Percentiles rank a stretch among this genome's conserved stretches.
Conservation (phyloP, 2,888 invertebrate species). For the Ditula angustiorana region DNA sequence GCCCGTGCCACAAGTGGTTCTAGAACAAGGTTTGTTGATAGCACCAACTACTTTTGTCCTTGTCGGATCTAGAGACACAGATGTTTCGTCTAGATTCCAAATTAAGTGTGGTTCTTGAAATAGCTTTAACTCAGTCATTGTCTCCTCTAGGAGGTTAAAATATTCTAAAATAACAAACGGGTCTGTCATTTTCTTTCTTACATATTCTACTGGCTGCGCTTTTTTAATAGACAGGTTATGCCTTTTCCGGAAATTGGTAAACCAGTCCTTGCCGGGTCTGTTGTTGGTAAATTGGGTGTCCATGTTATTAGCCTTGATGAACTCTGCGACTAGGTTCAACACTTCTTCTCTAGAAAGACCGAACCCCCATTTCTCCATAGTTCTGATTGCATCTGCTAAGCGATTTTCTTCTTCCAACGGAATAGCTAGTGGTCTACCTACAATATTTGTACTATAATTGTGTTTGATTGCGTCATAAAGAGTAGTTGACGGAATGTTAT, state of each 20-base stretch:
- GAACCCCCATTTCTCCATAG: slow-evolving; percentile 16
- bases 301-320: neutral
- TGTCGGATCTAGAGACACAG: slow-evolving; percentile 44
- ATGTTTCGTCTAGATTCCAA: slow-evolving; percentile 48
- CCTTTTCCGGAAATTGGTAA: slow-evolving; percentile 4
- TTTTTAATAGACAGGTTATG: slow-evolving; percentile 8
- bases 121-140: slow-evolving; percentile 32
- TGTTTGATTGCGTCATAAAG: slow-evolving; percentile 10
- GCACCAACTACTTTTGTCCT: slow-evolving; percentile 48
- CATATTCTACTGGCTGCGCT: slow-evolving; percentile 35
- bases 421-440: slow-evolving; percentile 16
- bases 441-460: neutral
- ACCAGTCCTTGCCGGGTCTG: neutral
- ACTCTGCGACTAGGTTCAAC: neutral
- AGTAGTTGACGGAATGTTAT: slow-evolving; percentile 4
- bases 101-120: slow-evolving; percentile 33
- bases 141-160: slow-evolving; percentile 30
- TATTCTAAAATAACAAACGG: slow-evolving; percentile 35
- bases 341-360: slow-evolving; percentile 11
- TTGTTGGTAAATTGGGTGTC: neutral
- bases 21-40: slow-evolving; percentile 34
- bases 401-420: slow-evolving; percentile 9
- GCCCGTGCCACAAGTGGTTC: slow-evolving; percentile 42
- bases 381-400: slow-evolving; percentile 8
- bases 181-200: slow-evolving; percentile 34